Conservation (phyloP, 2,888 invertebrate species). For the Andrena bicolor region DNA sequence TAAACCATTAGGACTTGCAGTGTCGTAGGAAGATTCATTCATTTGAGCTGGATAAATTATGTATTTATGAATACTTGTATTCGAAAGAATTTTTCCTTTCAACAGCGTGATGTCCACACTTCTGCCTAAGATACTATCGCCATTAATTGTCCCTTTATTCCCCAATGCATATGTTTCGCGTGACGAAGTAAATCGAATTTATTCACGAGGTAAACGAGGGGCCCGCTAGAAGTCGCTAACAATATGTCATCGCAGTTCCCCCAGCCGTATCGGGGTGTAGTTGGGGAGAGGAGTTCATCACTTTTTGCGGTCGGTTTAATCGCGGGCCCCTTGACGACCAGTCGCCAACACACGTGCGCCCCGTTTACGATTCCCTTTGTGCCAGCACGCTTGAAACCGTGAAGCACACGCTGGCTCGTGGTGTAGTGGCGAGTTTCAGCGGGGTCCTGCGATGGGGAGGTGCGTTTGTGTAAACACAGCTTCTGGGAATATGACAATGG, state of each 20-base stretch:
- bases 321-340: conserved; percentile 26
- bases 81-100: not conserved
- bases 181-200: conserved; percentile 35
- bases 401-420: conserved; percentile 11
- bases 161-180: not conserved
- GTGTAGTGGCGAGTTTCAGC: conserved; percentile 46
- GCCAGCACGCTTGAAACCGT: conserved; percentile 26
- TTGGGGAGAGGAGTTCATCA: conserved; percentile 45
- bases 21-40: too few species aligned
- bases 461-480: conserved; percentile 57
- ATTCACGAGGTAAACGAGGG: conserved; percentile 41
- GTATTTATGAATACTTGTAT: too few species aligned
- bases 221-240: conserved; percentile 28
- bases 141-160: not conserved
- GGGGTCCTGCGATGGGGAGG: conserved; percentile 6
- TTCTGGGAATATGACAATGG: conserved; percentile 57
- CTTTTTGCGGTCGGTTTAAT: conserved; percentile 64
- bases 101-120: not conserved
- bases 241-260: conserved; percentile 30
- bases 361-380: conserved; percentile 59
- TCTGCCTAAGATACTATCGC: not conserved
- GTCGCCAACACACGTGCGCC: conserved; percentile 57
- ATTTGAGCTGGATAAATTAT: too few species aligned
- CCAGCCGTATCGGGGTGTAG: conserved; percentile 19
- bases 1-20: too few species aligned